Base-by-base conservation (phyloP, 2,797 vertebrate species). In the Nyctalus aviator region DNA sequence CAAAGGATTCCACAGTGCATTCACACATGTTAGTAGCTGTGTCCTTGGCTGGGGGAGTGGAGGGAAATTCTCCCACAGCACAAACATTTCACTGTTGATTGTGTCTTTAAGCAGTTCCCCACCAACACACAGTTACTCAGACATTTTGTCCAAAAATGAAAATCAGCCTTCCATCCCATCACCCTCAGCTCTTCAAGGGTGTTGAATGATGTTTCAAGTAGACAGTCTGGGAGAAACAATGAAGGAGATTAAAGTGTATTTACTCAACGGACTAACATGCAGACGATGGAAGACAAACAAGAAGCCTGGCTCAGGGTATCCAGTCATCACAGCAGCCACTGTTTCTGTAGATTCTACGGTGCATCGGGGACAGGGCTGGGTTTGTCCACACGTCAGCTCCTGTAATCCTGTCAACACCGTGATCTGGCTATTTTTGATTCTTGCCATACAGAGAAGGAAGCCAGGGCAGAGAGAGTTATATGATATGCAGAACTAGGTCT, bases 171-270 rank as follows among this genome's bases (percentile, higher is more conserved):
- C 55, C 79, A n/a, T 50, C 11, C 23, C 88, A 89, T 87, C 91
- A 50, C 62, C 75, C 72, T 79, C 59, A 13, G 64, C 69, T 72
- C 46, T 79, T 73, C 14, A 30, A 50, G 79, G 83, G 76, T 72
- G 81, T 46, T 93, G 95, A 97, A 46, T 94, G 96, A 96, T 77
- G 55, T 85, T 88, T 78, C 30, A 95, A 94, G 89, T 23, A 85
- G 95, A 91, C 94, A 78, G 95, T 92, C 91, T 94, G 89, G 37
- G 72, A 53, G 77, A 71, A 81, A 96, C 30, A 91, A 83, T 44
- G 88, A 78, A 77, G 69, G 77, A 84, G 95, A 96, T 93, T 53
- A 93, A 72, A 55, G 89, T n/a, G 15, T 96, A 55, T 95, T 95
- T 95, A 79, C 84, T 88, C 89, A 94, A 10, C 0, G 5, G 64